Conservation (phyloP, 2,888 invertebrate genomes). For the Ophion ventricosus region DNA sequence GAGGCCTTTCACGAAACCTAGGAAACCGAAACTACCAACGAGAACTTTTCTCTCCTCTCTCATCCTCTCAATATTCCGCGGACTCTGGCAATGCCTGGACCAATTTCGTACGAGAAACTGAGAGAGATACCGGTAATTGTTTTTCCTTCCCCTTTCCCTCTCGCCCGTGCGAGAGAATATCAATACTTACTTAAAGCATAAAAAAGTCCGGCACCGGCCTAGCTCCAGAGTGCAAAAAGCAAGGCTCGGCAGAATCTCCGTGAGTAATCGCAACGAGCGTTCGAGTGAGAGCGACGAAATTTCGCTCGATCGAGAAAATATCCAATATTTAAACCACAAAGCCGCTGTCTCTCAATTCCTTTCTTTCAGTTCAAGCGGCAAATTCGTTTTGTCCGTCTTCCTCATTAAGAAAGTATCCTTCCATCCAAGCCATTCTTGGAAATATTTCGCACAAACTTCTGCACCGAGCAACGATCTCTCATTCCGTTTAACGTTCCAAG, state of each 20-base stretch:
- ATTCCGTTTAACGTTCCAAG: background rate
- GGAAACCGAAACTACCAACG: constrained; percentile 53
- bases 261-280: constrained; percentile 42
- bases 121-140: constrained; percentile 68
- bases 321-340: constrained; percentile 40
- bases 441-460: background rate
- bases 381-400: constrained; percentile 13
- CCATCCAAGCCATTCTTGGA: background rate
- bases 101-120: constrained; percentile 30
- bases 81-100: constrained; percentile 38
- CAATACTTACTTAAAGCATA: constrained; percentile 14
- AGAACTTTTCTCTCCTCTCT: constrained; percentile 54
- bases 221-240: constrained; percentile 10
- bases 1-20: constrained; percentile 36
- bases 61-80: constrained; percentile 54
- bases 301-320: constrained; percentile 41
- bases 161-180: constrained; percentile 5
- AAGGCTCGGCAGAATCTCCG: constrained; percentile 38
- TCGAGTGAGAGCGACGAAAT: constrained; percentile 30
- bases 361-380: background rate
- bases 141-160: constrained; percentile 51
- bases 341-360: background rate
- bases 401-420: constrained; percentile 5
- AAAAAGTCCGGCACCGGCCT: constrained; percentile 5
- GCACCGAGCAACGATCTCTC: background rate